Evolutionary conservation across 1,140 invertebrate species (phyloP), one percentile per base, ranked within the genome.

Genomic region (Planococcus citri): DNA sequence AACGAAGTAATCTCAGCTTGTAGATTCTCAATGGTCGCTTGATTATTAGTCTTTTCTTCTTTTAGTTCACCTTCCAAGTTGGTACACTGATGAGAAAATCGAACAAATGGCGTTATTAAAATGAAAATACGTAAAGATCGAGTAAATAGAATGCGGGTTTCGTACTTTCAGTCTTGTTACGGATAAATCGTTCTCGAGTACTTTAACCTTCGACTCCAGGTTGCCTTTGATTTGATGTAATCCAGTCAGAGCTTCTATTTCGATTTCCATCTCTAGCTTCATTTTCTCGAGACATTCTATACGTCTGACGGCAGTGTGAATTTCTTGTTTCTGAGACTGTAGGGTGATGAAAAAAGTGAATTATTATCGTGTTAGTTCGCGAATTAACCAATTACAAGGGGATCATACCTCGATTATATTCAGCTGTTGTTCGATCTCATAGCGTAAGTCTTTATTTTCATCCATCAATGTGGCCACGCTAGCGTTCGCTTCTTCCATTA

Each of bases 211-310:
- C 1, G 60, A 25, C 60, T 64, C 60, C 1, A 64, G 22, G 24
- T 64, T 64, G 25, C 60, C 60, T 27, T 64, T 64, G 25, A 64
- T 64, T 64, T 64, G 60, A 25, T 64, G 60, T 64, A 64, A 64
- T 3, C 60, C 60, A 24, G 60, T 64, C 20, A 64, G 17, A 25
- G 60, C 60, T 64, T 64, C 60, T 10, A 64, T 64, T 64, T 64
- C 60, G 25, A 64, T 64, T 64, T 64, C 60, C 60, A 64, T 64
- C 20, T 64, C 60, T 24, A 64, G 10, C 22, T 64, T 64, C 60
- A 64, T 64, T 64, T 64, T 64, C 9, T 64, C 25, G 3, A 64
- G 60, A 9, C 22, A 25, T 64, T 64, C 60, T 64, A 64, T 25
- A 17, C 20, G 9, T 25, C 60, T 3, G 4, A 25, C 25, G 20